phyloP scores from a whole-genome alignment of 1,140 invertebrate genomes.

The Cydia splendana region DNA sequence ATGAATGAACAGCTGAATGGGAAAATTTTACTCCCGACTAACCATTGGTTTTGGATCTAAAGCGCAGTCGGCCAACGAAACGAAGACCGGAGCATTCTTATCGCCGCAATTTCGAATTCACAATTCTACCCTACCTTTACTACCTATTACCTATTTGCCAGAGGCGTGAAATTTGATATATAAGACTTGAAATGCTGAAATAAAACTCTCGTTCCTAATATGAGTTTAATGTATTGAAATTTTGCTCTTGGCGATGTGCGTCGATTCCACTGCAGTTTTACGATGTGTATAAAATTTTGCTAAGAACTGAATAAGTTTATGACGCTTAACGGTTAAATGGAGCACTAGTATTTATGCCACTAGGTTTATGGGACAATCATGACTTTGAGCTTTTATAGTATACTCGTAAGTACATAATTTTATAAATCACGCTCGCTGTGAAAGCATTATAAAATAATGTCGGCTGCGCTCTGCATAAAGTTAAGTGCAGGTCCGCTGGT shows the following conservation, averaged over 20 bases:
- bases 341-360: slow-evolving; percentile 30
- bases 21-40: slow-evolving; percentile 65
- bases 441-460: neutral
- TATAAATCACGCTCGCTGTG: neutral
- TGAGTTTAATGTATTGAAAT: slow-evolving; percentile 50
- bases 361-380: slow-evolving; percentile 35
- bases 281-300: slow-evolving; percentile 55
- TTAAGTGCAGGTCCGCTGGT: too few relatives aligned
- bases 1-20: slow-evolving; percentile 71
- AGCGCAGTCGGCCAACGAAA: slow-evolving; percentile 40
- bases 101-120: neutral
- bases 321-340: slow-evolving; percentile 20
- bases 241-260: slow-evolving; percentile 38
- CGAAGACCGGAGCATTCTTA: neutral
- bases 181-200: slow-evolving; percentile 10
- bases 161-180: slow-evolving; percentile 14
- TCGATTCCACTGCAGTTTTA: slow-evolving; percentile 51
- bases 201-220: slow-evolving; percentile 9
- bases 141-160: neutral
- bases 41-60: slow-evolving; percentile 60
- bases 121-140: neutral
- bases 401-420: neutral
- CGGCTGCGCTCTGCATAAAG: too few relatives aligned
- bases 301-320: slow-evolving; percentile 45
- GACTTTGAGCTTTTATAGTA: neutral